phyloP scores from a whole-genome alignment of 2,888 invertebrate genomes.

The Zaprionus bogoriensis region DNA sequence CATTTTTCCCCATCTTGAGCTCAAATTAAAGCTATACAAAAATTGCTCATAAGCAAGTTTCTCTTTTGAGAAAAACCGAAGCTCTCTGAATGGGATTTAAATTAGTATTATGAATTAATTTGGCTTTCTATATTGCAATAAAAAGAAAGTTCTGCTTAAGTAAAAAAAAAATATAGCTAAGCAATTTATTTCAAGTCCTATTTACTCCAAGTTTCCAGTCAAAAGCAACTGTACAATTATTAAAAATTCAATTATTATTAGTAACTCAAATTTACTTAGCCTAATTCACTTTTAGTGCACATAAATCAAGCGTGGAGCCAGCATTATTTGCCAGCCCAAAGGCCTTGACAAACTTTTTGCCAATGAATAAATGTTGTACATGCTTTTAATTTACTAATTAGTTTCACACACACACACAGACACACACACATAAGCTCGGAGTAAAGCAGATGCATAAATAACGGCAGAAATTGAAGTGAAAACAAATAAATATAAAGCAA shows the following conservation, averaged over 20 bases:
- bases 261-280: background rate
- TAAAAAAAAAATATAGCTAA: too few species aligned
- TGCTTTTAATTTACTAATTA: slow-evolving; percentile 51
- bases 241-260: background rate
- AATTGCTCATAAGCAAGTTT: too few species aligned
- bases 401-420: slow-evolving; percentile 16
- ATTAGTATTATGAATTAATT: too few species aligned
- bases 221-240: too few species aligned
- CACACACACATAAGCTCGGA: background rate
- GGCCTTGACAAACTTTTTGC: background rate
- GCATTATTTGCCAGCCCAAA: slow-evolving; percentile 5
- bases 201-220: too few species aligned
- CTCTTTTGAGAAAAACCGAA: too few species aligned
- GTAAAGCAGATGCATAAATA: slow-evolving; percentile 44
- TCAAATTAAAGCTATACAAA: too few species aligned
- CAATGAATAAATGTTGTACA: slow-evolving; percentile 11
- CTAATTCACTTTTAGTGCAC: background rate
- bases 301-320: background rate
- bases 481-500: slow-evolving; percentile 5
- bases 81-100: too few species aligned
- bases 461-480: slow-evolving; percentile 15
- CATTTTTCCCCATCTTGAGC: too few species aligned
- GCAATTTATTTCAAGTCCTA: too few species aligned
- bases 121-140: too few species aligned
- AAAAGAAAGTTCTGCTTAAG: too few species aligned